These are phyloP conservation scores for Falco punctatus DNA, from an alignment of 2,113 vertebrate genomes.

Conservation along the genomic window DNA sequence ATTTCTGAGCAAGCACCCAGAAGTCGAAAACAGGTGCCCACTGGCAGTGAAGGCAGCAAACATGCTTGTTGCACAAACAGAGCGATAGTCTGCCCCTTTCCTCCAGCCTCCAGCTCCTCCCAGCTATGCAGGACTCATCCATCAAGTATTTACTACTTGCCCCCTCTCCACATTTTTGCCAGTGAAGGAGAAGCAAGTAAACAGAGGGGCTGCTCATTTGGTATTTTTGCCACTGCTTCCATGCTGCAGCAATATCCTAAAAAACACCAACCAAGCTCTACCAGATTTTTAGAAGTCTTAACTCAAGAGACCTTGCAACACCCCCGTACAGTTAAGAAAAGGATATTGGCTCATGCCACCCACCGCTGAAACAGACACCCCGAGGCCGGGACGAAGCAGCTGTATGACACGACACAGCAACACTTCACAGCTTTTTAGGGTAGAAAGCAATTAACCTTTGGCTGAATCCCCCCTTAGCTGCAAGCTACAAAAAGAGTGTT, in stretches of 20 bases:
- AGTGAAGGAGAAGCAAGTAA: neutral
- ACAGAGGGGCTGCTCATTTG: neutral
- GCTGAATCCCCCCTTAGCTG: conserved; percentile 66
- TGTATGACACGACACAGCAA: conserved; percentile 63
- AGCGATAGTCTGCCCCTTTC: neutral
- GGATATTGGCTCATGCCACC: conserved; percentile 54
- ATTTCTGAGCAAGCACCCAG: neutral
- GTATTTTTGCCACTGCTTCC: neutral
- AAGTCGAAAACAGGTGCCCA: neutral
- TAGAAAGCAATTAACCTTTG: conserved; percentile 73
- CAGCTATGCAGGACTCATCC: neutral
- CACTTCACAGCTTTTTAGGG: conserved; percentile 63
- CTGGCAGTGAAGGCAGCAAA: neutral
- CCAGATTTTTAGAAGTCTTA: conserved; percentile 1
- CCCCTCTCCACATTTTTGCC: neutral
- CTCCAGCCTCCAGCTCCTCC: neutral
- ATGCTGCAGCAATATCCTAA: neutral
- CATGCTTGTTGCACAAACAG: neutral
- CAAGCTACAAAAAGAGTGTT: conserved; percentile 55
- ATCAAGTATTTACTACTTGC: neutral
- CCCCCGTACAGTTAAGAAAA: neutral
- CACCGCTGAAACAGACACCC: conserved; percentile 59
- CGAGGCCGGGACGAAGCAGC: conserved; percentile 56
- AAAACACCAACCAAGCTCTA: neutral
- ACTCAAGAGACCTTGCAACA: conserved; percentile 24